Conservation (phyloP, 2,888 invertebrate species). For the Drosophila rellima region DNA sequence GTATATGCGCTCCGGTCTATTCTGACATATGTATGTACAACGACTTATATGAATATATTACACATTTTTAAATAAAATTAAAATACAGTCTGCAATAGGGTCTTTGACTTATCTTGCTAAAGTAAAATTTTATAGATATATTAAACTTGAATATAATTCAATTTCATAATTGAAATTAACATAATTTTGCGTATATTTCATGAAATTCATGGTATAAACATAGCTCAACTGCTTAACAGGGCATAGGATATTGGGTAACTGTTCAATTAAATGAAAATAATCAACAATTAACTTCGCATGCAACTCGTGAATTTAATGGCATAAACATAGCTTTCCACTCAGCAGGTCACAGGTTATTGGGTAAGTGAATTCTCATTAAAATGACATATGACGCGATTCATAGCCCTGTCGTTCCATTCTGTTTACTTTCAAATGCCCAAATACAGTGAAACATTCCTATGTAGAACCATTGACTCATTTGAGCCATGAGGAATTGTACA, state of each 20-base stretch:
- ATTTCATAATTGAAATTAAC: too few relatives aligned
- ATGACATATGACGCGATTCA: background rate
- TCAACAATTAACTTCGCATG: too few relatives aligned
- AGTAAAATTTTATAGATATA: too few relatives aligned
- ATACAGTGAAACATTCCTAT: background rate
- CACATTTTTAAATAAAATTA: too few relatives aligned
- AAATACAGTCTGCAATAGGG: too few relatives aligned
- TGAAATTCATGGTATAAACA: background rate
- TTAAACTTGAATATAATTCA: too few relatives aligned
- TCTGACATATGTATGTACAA: too few relatives aligned
- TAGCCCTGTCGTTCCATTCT: background rate
- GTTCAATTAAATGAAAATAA: too few relatives aligned
- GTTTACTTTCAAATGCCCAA: background rate
- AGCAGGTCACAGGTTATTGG: background rate
- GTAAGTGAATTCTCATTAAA: conserved; percentile 4
- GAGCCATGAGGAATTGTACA: background rate
- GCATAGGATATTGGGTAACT: too few relatives aligned
- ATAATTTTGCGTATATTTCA: background rate
- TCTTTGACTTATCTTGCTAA: too few relatives aligned
- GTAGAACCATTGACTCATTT: background rate
- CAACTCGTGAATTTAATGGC: background rate
- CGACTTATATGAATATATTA: too few relatives aligned
- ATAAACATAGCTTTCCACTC: background rate
- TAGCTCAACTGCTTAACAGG: background rate
- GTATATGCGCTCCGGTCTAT: too few relatives aligned